phyloP scores from a whole-genome alignment of 2,113 vertebrate species.

The Festucalex cinctus region DNA sequence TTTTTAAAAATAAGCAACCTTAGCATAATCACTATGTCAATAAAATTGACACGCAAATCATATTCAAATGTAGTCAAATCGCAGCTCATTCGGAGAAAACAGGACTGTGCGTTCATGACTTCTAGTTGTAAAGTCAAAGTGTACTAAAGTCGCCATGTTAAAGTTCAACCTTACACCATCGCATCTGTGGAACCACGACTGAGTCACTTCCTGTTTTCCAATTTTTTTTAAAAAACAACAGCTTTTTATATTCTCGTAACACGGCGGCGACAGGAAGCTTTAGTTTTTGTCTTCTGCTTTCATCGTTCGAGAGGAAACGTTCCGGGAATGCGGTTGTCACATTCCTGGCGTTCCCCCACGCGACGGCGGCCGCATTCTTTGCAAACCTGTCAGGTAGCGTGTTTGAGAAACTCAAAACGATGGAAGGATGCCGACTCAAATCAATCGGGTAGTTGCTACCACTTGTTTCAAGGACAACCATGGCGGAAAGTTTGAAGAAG shows the following conservation, averaged over 20 bases:
- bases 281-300: conserved; percentile 8
- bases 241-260: neutral
- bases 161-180: neutral
- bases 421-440: neutral
- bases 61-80: neutral
- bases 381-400: conserved; percentile 27
- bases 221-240: neutral
- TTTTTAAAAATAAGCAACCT: no score
- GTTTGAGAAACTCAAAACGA: conserved; percentile 12
- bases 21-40: neutral
- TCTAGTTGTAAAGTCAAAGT: neutral
- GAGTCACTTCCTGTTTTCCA: conserved; percentile 4
- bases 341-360: conserved; percentile 55
- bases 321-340: conserved; percentile 30
- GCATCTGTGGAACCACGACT: neutral
- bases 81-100: neutral
- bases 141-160: neutral
- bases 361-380: conserved; percentile 39
- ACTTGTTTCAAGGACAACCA: no score
- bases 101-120: neutral
- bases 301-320: conserved; percentile 4
- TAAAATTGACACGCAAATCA: neutral
- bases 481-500: no score
- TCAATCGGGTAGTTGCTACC: no score
- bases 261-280: neutral